A percentile compares a stretch with the other conserved stretches of the same genome.
phyloP scores from a whole-genome alignment of 2,113 vertebrate species.

The Ammospiza caudacuta region DNA sequence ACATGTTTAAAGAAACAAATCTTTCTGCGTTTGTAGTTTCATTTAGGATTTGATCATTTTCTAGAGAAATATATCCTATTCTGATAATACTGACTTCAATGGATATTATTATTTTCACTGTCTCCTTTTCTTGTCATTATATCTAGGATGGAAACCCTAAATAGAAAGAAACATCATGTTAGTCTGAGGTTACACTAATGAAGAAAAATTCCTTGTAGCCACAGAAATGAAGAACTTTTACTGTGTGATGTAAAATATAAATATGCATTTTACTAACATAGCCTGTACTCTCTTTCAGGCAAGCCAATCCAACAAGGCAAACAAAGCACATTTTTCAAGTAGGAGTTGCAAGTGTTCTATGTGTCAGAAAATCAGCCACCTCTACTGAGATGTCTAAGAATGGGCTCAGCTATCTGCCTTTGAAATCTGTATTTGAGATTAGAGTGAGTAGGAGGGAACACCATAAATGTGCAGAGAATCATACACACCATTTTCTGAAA shows the following conservation, averaged over 20 bases:
- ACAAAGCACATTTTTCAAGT: not conserved
- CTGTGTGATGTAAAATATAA: not conserved
- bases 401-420: not conserved
- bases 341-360: not conserved
- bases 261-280: not conserved
- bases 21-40: not conserved
- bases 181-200: not conserved
- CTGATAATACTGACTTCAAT: not conserved
- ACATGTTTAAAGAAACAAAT: not conserved
- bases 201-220: not conserved
- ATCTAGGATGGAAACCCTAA: not conserved
- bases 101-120: not conserved
- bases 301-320: not conserved
- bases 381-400: not conserved
- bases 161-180: not conserved
- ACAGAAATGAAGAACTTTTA: not conserved
- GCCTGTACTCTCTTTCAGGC: not conserved
- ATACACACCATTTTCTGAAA: not conserved
- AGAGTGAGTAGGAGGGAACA: not conserved
- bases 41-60: not conserved
- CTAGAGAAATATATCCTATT: not conserved
- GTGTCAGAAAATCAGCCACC: not conserved
- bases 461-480: not conserved
- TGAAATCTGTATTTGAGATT: not conserved
- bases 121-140: not conserved